Evolutionary conservation across 2,113 vertebrate species (phyloP).

Genomic region (Ceratotherium simum): DNA sequence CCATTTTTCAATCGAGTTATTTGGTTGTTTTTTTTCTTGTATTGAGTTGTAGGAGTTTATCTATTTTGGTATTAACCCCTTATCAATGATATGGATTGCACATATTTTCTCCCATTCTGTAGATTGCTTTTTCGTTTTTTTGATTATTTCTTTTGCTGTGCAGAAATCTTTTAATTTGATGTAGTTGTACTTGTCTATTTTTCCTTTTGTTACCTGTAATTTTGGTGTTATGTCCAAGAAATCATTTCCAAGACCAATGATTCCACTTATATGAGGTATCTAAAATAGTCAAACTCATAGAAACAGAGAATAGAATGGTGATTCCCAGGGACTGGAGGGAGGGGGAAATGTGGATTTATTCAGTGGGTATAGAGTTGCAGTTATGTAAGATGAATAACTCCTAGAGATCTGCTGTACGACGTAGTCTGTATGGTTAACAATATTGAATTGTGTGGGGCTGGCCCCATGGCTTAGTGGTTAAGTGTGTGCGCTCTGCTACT

Average conservation of each 20-base stretch:
- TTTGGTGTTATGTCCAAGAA: neutral
- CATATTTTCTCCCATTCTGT: neutral
- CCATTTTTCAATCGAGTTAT: neutral
- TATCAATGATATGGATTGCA: neutral
- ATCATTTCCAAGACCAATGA: neutral
- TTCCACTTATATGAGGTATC: neutral
- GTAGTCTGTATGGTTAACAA: neutral
- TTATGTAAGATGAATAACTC: neutral
- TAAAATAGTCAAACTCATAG: neutral
- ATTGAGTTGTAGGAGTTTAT: neutral
- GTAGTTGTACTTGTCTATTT: neutral
- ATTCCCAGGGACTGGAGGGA: neutral
- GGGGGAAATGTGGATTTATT: neutral
- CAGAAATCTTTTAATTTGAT: neutral
- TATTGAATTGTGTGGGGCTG: neutral
- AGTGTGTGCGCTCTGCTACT: too few relatives aligned
- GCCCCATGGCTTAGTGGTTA: too few relatives aligned
- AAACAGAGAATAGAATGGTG: neutral
- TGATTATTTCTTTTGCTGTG: neutral
- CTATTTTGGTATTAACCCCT: neutral
- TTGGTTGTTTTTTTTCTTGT: neutral
- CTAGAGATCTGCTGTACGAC: neutral
- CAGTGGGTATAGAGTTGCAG: neutral
- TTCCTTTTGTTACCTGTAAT: neutral
- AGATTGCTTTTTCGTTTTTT: neutral